Conservation (phyloP, 2,113 vertebrate species). For the Dasyprocta punctata region DNA sequence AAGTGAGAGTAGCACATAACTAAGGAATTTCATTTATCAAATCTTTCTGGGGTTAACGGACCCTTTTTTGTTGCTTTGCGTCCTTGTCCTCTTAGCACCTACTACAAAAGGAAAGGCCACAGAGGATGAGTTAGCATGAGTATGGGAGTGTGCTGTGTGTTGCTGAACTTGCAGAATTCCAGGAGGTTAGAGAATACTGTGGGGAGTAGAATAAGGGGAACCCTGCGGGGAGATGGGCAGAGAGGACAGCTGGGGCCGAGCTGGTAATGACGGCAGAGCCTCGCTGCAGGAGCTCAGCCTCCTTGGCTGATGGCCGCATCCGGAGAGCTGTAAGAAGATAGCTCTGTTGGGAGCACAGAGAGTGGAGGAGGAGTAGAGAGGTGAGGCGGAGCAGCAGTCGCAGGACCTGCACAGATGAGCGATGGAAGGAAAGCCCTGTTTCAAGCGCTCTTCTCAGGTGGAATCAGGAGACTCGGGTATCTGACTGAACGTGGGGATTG, state of each 20-base stretch:
- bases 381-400: not conserved
- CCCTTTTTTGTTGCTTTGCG: not conserved
- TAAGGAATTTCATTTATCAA: not conserved
- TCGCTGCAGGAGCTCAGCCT: not conserved
- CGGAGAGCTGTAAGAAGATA: not conserved
- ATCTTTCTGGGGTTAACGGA: not conserved
- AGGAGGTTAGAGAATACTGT: not conserved
- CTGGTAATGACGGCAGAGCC: not conserved
- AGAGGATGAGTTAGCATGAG: not conserved
- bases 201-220: not conserved
- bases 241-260: not conserved
- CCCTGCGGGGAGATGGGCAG: not conserved
- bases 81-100: constrained; percentile 1
- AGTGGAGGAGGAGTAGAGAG: not conserved
- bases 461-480: not conserved
- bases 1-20: not conserved
- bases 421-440: not conserved
- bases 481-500: not conserved
- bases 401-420: not conserved
- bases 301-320: not conserved
- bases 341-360: not conserved
- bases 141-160: not conserved
- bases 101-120: not conserved
- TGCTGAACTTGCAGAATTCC: not conserved
- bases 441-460: not conserved